phyloP scores from a whole-genome alignment of 2,797 vertebrate genomes.

The Pachyuromys duprasi region DNA sequence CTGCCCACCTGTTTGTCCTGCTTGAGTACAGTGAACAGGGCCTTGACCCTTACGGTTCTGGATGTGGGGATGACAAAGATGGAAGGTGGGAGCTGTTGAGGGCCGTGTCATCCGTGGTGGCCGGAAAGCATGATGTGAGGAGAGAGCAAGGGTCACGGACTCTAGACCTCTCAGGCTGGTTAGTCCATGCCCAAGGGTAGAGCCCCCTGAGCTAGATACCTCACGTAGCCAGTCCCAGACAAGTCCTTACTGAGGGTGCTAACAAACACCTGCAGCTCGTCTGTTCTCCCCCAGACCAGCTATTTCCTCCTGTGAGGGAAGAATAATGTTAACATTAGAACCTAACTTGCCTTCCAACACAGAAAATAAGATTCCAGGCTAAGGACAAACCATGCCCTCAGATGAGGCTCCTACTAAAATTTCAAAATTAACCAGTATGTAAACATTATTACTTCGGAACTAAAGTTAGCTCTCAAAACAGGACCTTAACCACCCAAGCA shows the following conservation, averaged over 20 bases:
- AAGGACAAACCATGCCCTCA: background rate
- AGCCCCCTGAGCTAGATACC: background rate
- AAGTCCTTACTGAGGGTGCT: background rate
- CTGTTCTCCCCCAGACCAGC: background rate
- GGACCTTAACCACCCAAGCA: background rate
- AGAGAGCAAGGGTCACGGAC: background rate
- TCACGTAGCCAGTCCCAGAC: too few relatives aligned
- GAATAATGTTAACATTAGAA: background rate
- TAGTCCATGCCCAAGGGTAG: background rate
- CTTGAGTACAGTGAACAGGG: background rate
- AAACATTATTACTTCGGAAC: slow-evolving; percentile 34
- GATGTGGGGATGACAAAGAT: background rate
- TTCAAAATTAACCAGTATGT: slow-evolving; percentile 14
- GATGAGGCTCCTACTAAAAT: background rate
- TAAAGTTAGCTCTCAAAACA: background rate
- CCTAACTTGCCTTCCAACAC: background rate
- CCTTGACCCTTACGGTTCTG: background rate
- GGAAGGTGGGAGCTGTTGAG: background rate
- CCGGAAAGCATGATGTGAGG: background rate
- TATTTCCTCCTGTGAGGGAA: background rate
- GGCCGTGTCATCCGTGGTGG: background rate
- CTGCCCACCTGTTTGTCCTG: background rate
- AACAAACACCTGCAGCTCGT: background rate
- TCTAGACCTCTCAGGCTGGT: background rate
- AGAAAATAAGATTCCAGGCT: background rate